A percentile compares a stretch with the other conserved stretches of the same genome.
Conservation (phyloP, 2,888 invertebrate species). For the Meteorus colon region DNA sequence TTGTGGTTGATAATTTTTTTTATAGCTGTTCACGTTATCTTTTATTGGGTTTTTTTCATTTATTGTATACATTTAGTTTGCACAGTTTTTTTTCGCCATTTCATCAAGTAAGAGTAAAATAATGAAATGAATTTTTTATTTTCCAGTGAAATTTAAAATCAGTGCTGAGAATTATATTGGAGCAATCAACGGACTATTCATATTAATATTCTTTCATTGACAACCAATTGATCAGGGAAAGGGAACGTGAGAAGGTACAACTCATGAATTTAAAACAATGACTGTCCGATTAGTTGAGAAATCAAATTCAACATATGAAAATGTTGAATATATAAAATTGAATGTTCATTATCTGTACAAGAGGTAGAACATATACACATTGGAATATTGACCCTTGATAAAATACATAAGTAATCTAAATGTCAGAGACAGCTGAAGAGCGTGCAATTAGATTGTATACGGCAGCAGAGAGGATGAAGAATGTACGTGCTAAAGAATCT, state of each 20-base stretch:
- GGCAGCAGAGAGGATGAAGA: conserved; percentile 69
- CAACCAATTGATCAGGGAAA: neutral
- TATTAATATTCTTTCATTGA: neutral
- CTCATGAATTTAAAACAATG: conserved; percentile 1
- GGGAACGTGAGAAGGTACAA: neutral
- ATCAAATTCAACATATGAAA: neutral
- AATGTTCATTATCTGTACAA: conserved; percentile 33
- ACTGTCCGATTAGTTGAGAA: neutral
- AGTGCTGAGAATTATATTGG: neutral
- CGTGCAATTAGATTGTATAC: conserved; percentile 65
- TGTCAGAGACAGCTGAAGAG: conserved; percentile 69
- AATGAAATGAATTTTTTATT: neutral
- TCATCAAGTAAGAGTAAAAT: neutral
- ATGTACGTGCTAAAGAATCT: conserved; percentile 68
- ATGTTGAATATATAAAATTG: neutral
- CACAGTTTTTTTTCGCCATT: too few relatives aligned
- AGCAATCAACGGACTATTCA: neutral
- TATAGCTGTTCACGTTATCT: neutral
- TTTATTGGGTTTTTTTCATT: neutral
- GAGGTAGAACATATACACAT: conserved; percentile 62
- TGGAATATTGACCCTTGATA: conserved; percentile 52
- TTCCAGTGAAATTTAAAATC: neutral
- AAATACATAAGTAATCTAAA: conserved; percentile 41
- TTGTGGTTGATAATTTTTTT: neutral
- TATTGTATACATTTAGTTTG: neutral